Evolutionary conservation across 2,797 vertebrate genomes (phyloP).

Genomic region (Ptychobarbus kaznakovi): DNA sequence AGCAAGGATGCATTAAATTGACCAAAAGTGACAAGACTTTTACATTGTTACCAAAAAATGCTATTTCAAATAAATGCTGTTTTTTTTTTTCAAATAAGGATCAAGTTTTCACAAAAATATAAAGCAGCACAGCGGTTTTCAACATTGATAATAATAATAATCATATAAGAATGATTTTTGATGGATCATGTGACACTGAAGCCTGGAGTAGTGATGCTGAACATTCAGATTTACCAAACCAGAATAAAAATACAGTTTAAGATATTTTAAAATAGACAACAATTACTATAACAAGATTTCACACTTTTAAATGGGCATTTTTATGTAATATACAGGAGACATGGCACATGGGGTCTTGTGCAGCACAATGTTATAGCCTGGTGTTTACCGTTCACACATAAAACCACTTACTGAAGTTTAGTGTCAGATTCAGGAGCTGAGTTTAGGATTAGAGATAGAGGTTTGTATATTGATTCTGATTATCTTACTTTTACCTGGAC

Average conservation of each 20-base stretch:
- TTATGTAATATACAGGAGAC: background rate
- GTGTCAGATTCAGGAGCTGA: background rate
- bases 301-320: background rate
- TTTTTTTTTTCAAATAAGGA: background rate
- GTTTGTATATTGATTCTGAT: background rate
- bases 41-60: background rate
- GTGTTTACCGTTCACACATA: background rate
- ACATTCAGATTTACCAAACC: background rate
- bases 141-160: background rate
- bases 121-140: background rate
- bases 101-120: background rate
- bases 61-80: background rate
- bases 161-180: background rate
- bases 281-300: no score
- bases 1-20: background rate
- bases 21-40: background rate
- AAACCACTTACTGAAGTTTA: background rate
- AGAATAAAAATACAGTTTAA: background rate
- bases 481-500: background rate
- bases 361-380: background rate
- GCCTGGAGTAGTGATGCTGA: background rate
- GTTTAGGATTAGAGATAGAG: background rate
- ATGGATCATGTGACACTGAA: background rate
- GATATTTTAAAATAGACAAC: no score
- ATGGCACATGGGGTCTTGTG: background rate